Evolutionary conservation across 2,113 vertebrate genomes (phyloP).

Genomic region (Lipotes vexillifer): DNA sequence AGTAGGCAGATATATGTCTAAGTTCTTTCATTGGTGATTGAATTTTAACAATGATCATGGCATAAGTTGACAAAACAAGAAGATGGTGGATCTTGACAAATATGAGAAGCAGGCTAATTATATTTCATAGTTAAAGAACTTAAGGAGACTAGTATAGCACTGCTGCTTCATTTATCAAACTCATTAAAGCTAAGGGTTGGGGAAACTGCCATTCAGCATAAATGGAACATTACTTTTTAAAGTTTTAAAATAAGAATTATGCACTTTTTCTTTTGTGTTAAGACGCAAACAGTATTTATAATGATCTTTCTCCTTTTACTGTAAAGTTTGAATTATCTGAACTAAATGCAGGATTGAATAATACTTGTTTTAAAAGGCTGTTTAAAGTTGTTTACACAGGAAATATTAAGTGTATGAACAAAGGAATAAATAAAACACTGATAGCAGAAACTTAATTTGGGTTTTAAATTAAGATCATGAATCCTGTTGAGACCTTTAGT

Average conservation of each 20-base stretch:
- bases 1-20: not conserved
- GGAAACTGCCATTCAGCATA: not conserved
- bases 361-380: not conserved
- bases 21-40: not conserved
- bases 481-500: not conserved
- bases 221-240: not conserved
- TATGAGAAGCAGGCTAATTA: not conserved
- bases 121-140: not conserved
- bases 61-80: not conserved
- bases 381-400: not conserved
- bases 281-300: not conserved
- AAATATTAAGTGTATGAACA: slow-evolving; percentile 11
- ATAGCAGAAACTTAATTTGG: not conserved
- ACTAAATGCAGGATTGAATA: not conserved
- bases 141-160: not conserved
- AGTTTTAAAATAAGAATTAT: slow-evolving; percentile 28
- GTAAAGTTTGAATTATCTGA: slow-evolving; percentile 5
- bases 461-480: not conserved
- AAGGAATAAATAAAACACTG: not conserved
- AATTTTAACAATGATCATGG: not conserved
- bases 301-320: not conserved
- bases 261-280: not conserved
- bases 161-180: not conserved
- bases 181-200: not conserved
- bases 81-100: not conserved